These are phyloP conservation scores for Lasioglossum calceatum DNA, from an alignment of 2,888 invertebrate species.

Conservation along the genomic window DNA sequence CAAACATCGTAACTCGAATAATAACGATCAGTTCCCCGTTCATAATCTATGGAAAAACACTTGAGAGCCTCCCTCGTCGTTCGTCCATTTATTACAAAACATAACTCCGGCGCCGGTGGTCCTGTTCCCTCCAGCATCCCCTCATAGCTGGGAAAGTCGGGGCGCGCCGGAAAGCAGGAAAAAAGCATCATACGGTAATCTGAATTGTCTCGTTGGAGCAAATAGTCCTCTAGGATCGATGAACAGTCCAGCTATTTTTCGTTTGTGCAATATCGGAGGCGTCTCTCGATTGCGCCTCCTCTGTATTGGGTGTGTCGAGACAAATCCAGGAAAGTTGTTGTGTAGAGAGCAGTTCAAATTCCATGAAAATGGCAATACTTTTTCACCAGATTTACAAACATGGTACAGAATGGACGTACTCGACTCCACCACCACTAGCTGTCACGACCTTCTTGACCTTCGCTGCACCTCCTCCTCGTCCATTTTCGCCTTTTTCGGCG, in stretches of 20 bases:
- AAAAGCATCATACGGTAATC: conserved; percentile 30
- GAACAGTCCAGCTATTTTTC: neutral
- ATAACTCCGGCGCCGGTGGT: conserved; percentile 15
- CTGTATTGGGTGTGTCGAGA: neutral
- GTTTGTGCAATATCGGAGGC: neutral
- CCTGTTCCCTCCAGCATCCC: neutral
- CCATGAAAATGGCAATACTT: neutral
- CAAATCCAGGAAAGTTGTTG: neutral
- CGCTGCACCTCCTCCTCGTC: too few species aligned
- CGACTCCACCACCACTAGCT: too few species aligned
- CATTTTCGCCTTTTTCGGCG: too few species aligned
- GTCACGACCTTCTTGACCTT: too few species aligned
- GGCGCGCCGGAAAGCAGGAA: neutral
- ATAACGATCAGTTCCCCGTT: neutral
- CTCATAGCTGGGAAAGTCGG: conserved; percentile 7
- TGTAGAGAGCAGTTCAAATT: neutral
- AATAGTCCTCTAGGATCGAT: conserved; percentile 32
- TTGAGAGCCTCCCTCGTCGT: neutral
- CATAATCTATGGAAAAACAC: conserved; percentile 3
- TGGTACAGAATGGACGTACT: too few species aligned
- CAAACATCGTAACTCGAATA: neutral
- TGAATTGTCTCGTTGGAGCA: neutral
- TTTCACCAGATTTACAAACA: too few species aligned
- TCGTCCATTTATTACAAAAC: conserved; percentile 27
- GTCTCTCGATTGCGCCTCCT: neutral